phyloP scores from a whole-genome alignment of 1,140 invertebrate species.

The Odontomachus brunneus region DNA sequence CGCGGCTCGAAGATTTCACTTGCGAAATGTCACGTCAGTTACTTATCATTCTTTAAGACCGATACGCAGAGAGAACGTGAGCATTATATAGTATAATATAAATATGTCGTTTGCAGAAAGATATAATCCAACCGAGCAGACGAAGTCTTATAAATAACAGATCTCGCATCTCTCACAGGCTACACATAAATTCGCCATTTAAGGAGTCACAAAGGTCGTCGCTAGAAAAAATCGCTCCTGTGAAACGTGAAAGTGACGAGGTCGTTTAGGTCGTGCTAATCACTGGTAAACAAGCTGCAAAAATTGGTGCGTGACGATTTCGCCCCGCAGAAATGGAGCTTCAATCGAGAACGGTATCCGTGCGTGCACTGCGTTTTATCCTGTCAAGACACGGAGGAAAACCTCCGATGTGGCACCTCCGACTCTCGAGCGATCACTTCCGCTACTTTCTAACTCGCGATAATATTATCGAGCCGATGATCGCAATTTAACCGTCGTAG shows the following conservation, averaged over 20 bases:
- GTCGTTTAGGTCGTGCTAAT: background rate
- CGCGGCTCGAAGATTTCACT: background rate
- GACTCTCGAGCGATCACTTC: background rate
- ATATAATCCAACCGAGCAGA: too few species aligned
- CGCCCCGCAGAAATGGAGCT: background rate
- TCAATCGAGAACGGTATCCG: background rate
- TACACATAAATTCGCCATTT: too few species aligned
- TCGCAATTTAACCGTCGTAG: background rate
- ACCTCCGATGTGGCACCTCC: background rate
- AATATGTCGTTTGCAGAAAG: too few species aligned
- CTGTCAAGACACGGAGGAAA: background rate
- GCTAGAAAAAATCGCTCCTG: background rate
- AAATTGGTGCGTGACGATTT: background rate
- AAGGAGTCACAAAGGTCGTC: background rate
- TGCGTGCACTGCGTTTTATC: background rate
- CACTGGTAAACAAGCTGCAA: background rate
- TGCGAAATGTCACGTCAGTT: background rate
- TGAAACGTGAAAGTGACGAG: background rate
- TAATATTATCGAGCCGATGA: slow-evolving; percentile 4
- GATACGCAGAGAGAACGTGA: too few species aligned
- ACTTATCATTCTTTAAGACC: background rate
- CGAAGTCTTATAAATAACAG: too few species aligned
- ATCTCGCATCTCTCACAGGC: too few species aligned
- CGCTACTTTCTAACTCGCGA: slow-evolving; percentile 16
- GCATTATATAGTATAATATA: too few species aligned